Conservation (phyloP, 2,888 invertebrate species). For the Allophyes oxyacanthae region DNA sequence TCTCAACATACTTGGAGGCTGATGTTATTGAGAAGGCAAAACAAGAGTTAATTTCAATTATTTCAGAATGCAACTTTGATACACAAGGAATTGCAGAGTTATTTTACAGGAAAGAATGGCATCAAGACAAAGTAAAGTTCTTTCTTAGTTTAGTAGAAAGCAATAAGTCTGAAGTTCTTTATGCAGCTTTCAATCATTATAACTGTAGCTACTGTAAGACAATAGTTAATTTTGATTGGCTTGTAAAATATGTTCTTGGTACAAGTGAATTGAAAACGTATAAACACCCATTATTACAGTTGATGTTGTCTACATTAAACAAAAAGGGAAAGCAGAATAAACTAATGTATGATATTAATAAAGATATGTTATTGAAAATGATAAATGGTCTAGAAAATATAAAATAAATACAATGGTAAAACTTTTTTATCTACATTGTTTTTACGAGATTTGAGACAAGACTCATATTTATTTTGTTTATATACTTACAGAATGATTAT, state of each 20-base stretch:
- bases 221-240: constrained; percentile 72
- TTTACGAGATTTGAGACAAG: too few relatives aligned
- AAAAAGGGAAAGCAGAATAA: constrained; percentile 57
- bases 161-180: constrained; percentile 63
- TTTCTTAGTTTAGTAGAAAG: constrained; percentile 60
- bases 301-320: constrained; percentile 65
- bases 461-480: too few relatives aligned
- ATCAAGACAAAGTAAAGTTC: constrained; percentile 57
- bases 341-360: constrained; percentile 71
- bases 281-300: constrained; percentile 72
- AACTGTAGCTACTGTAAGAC: constrained; percentile 70
- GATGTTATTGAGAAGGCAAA: constrained; percentile 54
- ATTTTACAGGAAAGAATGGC: constrained; percentile 57
- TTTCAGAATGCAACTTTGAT: constrained; percentile 63
- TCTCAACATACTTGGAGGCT: constrained; percentile 30
- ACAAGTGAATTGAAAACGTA: constrained; percentile 75
- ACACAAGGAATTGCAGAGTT: constrained; percentile 52
- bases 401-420: constrained; percentile 12
- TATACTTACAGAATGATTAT: too few relatives aligned
- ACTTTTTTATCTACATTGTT: too few relatives aligned
- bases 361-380: constrained; percentile 69
- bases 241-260: constrained; percentile 72
- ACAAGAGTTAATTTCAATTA: constrained; percentile 63
- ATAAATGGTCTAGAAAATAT: constrained; percentile 70
- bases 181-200: constrained; percentile 62